Percentiles rank a stretch among this genome's conserved stretches.
Conservation (phyloP, 2,888 invertebrate genomes). For the Zonitis immaculata region DNA sequence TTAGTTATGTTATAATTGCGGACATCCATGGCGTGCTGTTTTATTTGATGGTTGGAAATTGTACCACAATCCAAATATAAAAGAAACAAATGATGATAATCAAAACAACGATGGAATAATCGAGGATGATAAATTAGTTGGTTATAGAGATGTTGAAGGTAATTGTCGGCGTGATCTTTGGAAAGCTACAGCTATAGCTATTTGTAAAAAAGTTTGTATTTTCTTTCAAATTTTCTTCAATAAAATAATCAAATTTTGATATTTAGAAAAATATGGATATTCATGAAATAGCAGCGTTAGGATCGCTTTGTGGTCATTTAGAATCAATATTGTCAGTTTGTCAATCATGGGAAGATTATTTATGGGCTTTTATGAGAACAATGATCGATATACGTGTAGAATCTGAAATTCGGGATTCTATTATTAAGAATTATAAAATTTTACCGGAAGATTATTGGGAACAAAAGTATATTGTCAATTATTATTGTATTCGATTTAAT, state of each 20-base stretch:
- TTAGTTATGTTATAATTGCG: slow-evolving; percentile 71
- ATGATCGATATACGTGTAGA: slow-evolving; percentile 84
- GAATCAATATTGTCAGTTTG: slow-evolving; percentile 70
- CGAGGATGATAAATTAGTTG: slow-evolving; percentile 6
- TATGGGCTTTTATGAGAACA: slow-evolving; percentile 83
- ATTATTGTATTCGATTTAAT: background rate
- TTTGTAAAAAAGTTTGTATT: slow-evolving; percentile 37
- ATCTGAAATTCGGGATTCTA: slow-evolving; percentile 60
- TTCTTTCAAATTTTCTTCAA: no score
- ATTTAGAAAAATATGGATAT: slow-evolving; percentile 53
- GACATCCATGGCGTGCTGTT: slow-evolving; percentile 90
- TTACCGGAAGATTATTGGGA: slow-evolving; percentile 68
- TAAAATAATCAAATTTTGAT: background rate
- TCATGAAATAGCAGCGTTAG: slow-evolving; percentile 66
- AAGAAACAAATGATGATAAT: slow-evolving; percentile 44
- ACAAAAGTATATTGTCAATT: slow-evolving; percentile 44
- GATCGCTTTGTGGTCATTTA: slow-evolving; percentile 78
- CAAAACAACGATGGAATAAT: slow-evolving; percentile 26
- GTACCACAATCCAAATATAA: slow-evolving; percentile 79
- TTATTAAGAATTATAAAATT: slow-evolving; percentile 52
- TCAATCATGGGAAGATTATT: slow-evolving; percentile 80
- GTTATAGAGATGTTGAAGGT: slow-evolving; percentile 58
- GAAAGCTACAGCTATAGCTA: slow-evolving; percentile 68
- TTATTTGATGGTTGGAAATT: slow-evolving; percentile 87
- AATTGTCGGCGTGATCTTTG: slow-evolving; percentile 77